Percentiles rank a stretch among this genome's conserved stretches.
Evolutionary conservation across 2,797 vertebrate species (phyloP).

Genomic region (Austrolebias charrua): DNA sequence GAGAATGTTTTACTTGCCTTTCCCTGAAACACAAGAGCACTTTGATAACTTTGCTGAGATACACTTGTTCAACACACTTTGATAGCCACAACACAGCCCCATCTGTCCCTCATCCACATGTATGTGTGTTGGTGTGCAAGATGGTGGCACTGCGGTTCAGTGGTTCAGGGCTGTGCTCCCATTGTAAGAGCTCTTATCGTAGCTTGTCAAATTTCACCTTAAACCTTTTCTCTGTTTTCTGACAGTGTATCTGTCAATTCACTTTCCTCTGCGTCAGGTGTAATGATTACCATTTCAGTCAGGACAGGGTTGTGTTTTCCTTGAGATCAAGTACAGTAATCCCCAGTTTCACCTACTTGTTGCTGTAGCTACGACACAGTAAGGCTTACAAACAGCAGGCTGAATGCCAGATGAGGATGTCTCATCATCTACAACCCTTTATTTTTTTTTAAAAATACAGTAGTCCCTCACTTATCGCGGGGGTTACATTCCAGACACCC

Average conservation of each 20-base stretch:
- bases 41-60: slow-evolving; percentile 67
- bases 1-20: slow-evolving; percentile 47
- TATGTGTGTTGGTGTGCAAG: slow-evolving; percentile 18
- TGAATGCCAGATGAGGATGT: no score
- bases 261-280: neutral
- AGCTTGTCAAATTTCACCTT: slow-evolving; percentile 60
- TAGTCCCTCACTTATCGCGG: no score
- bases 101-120: slow-evolving; percentile 41
- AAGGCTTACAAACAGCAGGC: no score
- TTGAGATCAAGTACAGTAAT: neutral
- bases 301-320: neutral
- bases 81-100: slow-evolving; percentile 72
- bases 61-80: slow-evolving; percentile 59
- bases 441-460: no score
- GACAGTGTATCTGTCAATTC: slow-evolving; percentile 38
- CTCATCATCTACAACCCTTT: no score
- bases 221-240: slow-evolving; percentile 47
- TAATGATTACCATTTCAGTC: neutral
- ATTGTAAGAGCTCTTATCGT: slow-evolving; percentile 64
- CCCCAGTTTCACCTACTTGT: no score
- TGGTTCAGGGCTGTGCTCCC: slow-evolving; percentile 49
- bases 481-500: no score
- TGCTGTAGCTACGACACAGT: no score
- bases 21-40: slow-evolving; percentile 55
- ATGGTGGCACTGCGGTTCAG: slow-evolving; percentile 4